Evolutionary conservation across 2,113 vertebrate genomes (phyloP).

Genomic region (Callopanchax toddi): DNA sequence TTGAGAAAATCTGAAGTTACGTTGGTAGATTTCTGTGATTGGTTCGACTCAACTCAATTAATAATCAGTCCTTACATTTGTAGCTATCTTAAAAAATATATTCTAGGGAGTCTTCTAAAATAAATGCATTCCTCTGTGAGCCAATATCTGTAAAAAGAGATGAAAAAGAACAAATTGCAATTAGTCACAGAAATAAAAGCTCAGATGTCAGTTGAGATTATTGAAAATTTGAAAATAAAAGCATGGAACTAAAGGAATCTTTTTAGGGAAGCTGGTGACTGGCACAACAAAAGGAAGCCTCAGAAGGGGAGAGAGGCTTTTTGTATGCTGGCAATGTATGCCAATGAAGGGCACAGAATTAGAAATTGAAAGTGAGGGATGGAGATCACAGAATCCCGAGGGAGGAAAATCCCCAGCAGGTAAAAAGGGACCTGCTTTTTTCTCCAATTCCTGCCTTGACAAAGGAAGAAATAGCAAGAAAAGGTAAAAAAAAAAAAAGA

Average conservation of each 20-base stretch:
- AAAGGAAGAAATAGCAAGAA: conserved; percentile 22
- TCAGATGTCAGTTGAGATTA: neutral
- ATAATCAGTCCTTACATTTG: too few species aligned
- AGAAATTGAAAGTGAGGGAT: conserved; percentile 53
- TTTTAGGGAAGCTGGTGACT: conserved; percentile 26
- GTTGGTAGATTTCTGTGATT: too few species aligned
- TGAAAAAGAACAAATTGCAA: neutral
- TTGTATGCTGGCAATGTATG: conserved; percentile 58
- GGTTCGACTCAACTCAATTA: too few species aligned
- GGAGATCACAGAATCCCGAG: conserved; percentile 53
- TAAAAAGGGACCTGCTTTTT: conserved; percentile 41
- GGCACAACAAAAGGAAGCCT: conserved; percentile 17
- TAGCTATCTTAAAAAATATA: too few species aligned
- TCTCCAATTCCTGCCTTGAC: conserved; percentile 20
- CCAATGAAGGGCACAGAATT: conserved; percentile 52
- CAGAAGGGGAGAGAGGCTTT: conserved; percentile 25
- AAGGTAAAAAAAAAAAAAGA: conserved; percentile 9
- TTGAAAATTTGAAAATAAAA: conserved; percentile 2
- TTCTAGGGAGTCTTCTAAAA: too few species aligned
- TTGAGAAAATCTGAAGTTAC: too few species aligned
- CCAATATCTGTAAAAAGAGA: too few species aligned
- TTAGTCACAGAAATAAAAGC: neutral
- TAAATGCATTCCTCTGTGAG: too few species aligned
- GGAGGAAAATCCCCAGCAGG: conserved; percentile 51
- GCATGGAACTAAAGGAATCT: conserved; percentile 4